Evolutionary conservation across 2,113 vertebrate genomes (phyloP).

Genomic region (Dasypus novemcinctus): DNA sequence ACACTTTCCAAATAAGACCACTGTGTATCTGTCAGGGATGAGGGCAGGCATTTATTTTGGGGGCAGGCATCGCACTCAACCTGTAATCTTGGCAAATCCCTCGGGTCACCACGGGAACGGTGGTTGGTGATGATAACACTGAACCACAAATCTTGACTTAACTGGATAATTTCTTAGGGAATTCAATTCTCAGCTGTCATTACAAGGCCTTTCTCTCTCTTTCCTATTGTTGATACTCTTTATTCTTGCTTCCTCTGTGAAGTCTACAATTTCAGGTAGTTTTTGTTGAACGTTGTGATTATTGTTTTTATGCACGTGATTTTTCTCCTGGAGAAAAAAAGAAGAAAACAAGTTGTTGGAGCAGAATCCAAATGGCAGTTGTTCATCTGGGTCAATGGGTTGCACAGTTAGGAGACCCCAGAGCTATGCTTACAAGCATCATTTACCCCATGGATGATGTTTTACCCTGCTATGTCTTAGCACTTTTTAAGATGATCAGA

Average conservation of each 20-base stretch:
- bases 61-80: background rate
- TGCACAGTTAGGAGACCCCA: background rate
- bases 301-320: background rate
- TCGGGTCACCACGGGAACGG: background rate
- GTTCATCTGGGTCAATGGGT: background rate
- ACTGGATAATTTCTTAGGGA: slow-evolving; percentile 60
- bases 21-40: slow-evolving; percentile 25
- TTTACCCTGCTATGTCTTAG: background rate
- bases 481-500: background rate
- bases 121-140: background rate
- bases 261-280: background rate
- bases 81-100: slow-evolving; percentile 34
- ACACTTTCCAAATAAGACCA: background rate
- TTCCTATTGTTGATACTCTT: background rate
- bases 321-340: background rate
- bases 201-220: background rate
- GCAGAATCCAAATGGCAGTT: background rate
- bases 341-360: background rate
- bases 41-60: background rate
- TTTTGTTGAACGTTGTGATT: background rate
- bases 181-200: slow-evolving; percentile 63
- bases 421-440: background rate
- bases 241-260: slow-evolving; percentile 6
- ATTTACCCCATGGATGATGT: background rate
- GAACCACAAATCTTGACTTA: slow-evolving; percentile 54